Evolutionary conservation across 2,888 invertebrate genomes (phyloP).

Genomic region (Endomychus coccineus): DNA sequence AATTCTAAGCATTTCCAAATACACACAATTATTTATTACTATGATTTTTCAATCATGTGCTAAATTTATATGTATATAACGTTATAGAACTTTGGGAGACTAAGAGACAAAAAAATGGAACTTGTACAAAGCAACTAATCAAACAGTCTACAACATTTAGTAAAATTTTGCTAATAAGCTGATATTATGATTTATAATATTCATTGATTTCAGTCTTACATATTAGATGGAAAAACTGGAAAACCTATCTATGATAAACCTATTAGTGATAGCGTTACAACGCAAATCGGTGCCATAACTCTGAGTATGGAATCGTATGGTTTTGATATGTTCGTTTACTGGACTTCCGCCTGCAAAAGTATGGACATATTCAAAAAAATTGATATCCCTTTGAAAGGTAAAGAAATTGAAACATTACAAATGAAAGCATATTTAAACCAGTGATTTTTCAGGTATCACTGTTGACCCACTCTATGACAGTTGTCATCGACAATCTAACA

Average conservation of each 20-base stretch:
- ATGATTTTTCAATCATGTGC: too few relatives aligned
- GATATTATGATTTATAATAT: neutral
- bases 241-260: slow-evolving; percentile 51
- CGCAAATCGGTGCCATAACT: slow-evolving; percentile 53
- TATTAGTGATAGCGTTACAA: slow-evolving; percentile 53
- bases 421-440: neutral
- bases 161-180: too few relatives aligned
- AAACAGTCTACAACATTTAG: too few relatives aligned
- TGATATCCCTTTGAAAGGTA: slow-evolving; percentile 8
- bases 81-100: too few relatives aligned
- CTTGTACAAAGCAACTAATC: too few relatives aligned
- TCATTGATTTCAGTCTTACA: slow-evolving; percentile 46
- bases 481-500: slow-evolving; percentile 52
- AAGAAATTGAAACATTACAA: neutral
- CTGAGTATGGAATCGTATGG: slow-evolving; percentile 55
- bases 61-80: too few relatives aligned
- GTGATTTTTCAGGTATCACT: slow-evolving; percentile 17
- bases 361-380: slow-evolving; percentile 21
- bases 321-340: slow-evolving; percentile 70
- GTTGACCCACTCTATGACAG: slow-evolving; percentile 19
- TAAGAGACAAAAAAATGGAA: too few relatives aligned
- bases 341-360: slow-evolving; percentile 61
- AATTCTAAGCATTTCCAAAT: too few relatives aligned
- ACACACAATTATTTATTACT: too few relatives aligned
- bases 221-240: slow-evolving; percentile 57